Evolutionary conservation across 2,888 invertebrate species (phyloP).

Genomic region (Hirtodrosophila trivittata): DNA sequence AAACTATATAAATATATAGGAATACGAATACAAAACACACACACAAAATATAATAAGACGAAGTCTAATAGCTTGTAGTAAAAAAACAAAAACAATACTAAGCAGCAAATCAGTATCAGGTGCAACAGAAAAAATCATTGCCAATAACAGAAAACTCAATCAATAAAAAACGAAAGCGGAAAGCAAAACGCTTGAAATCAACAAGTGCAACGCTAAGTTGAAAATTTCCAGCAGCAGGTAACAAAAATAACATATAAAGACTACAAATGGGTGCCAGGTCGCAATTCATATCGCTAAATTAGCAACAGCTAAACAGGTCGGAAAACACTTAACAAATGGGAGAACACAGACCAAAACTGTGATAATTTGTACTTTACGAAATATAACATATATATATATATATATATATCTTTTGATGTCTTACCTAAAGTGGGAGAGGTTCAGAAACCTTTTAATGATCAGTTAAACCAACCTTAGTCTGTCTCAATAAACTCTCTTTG

Average conservation of each 20-base stretch:
- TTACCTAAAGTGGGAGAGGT: too few relatives aligned
- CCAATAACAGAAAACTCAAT: too few relatives aligned
- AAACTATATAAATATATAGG: constrained; percentile 8
- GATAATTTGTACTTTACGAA: too few relatives aligned
- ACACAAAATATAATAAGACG: background rate
- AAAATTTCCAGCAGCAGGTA: constrained; percentile 1
- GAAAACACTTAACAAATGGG: background rate
- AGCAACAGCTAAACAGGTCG: constrained; percentile 10
- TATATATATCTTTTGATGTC: background rate
- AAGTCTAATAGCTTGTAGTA: constrained; percentile 14
- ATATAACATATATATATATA: constrained; percentile 25
- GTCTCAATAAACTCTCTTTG: too few relatives aligned
- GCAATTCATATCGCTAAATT: constrained; percentile 6
- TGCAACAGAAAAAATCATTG: background rate
- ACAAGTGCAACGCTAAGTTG: background rate
- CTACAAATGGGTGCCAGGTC: background rate
- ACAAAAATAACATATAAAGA: background rate
- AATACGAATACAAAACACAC: background rate
- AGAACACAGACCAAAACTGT: too few relatives aligned
- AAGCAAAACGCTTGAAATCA: too few relatives aligned
- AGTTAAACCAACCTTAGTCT: too few relatives aligned
- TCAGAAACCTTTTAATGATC: background rate
- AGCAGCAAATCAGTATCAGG: too few relatives aligned
- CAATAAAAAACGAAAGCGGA: background rate
- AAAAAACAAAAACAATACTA: constrained; percentile 6